Evolutionary conservation across 1,140 invertebrate genomes (phyloP).

Genomic region (Scaptodrosophila lebanonensis): DNA sequence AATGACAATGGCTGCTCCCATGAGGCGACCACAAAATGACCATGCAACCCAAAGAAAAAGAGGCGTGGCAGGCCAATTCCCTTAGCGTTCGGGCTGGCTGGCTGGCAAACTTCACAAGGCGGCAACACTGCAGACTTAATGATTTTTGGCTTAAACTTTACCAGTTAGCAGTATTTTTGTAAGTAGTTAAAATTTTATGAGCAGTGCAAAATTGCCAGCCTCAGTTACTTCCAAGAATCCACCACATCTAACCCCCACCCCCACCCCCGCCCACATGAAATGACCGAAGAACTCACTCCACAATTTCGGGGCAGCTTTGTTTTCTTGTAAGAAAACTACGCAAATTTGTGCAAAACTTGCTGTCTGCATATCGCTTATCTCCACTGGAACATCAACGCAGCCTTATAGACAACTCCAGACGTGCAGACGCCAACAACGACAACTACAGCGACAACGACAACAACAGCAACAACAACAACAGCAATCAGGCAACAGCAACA

Average conservation of each 20-base stretch:
- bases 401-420: no score
- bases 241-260: no score
- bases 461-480: not conserved
- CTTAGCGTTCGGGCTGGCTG: not conserved
- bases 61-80: constrained; percentile 27
- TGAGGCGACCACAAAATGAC: constrained; percentile 57
- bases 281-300: no score
- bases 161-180: constrained; percentile 72
- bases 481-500: constrained; percentile 34
- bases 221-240: no score
- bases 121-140: constrained; percentile 60
- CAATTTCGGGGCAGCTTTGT: no score
- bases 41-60: constrained; percentile 62
- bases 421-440: no score
- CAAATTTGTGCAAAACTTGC: no score
- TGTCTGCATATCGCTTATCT: no score
- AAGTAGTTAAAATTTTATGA: constrained; percentile 74
- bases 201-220: constrained; percentile 31
- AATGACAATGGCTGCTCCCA: constrained; percentile 59
- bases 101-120: not conserved
- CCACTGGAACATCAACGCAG: no score
- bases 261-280: no score
- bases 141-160: constrained; percentile 74
- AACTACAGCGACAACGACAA: constrained; percentile 33
- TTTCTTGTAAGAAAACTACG: no score